Conservation (phyloP, 2,113 vertebrate species). For the Mystacornis crossleyi region DNA sequence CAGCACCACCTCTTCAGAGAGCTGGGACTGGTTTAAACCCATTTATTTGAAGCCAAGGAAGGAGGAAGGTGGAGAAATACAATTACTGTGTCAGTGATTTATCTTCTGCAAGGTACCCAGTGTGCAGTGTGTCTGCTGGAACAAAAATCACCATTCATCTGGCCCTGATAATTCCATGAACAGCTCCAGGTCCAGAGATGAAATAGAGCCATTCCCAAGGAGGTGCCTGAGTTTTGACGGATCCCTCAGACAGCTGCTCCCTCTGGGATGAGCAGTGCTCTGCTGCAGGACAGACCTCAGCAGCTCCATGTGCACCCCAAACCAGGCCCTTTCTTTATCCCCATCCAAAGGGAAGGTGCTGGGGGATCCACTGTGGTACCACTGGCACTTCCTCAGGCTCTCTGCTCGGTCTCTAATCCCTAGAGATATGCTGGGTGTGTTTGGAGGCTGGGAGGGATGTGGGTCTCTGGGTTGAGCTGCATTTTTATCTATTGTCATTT, state of each 20-base stretch:
- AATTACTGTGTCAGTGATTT: background rate
- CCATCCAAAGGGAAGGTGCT: background rate
- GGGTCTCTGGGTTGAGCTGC: background rate
- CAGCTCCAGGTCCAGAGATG: background rate
- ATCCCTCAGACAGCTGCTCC: background rate
- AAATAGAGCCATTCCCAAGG: background rate
- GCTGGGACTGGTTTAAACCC: background rate
- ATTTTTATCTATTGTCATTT: background rate
- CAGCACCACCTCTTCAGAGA: background rate
- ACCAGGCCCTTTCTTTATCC: background rate
- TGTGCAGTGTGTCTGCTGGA: background rate
- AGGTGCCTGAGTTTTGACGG: background rate
- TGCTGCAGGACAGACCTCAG: background rate
- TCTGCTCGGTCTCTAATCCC: fast-evolving
- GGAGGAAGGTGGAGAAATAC: background rate
- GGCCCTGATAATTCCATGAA: background rate
- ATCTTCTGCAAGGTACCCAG: background rate
- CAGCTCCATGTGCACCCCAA: background rate
- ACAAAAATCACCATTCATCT: background rate
- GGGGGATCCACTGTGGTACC: background rate
- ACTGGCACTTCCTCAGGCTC: background rate
- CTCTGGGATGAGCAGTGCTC: background rate
- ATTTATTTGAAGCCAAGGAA: background rate
- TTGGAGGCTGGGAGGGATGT: background rate
- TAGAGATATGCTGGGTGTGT: fast-evolving